phyloP scores from a whole-genome alignment of 2,113 vertebrate species.

The Hemiscyllium ocellatum region DNA sequence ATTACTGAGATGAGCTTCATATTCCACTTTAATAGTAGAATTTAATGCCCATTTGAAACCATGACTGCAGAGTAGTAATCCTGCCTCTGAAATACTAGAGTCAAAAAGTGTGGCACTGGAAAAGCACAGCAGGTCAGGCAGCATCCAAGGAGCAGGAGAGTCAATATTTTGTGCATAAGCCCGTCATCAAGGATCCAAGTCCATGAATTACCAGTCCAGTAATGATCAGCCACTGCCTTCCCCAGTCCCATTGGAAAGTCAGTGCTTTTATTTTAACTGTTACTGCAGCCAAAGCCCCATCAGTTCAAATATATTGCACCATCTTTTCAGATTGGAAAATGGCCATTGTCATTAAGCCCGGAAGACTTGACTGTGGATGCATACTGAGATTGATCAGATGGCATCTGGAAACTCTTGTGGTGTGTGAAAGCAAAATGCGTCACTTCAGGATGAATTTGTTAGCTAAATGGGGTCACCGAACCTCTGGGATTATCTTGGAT shows the following conservation, averaged over 20 bases:
- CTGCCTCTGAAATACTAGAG: too few relatives aligned
- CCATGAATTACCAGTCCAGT: too few relatives aligned
- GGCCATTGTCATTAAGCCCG: background rate
- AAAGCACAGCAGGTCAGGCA: too few relatives aligned
- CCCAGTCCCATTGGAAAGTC: background rate
- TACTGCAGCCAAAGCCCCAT: background rate
- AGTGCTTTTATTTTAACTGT: background rate
- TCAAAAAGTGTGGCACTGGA: too few relatives aligned
- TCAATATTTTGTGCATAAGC: too few relatives aligned
- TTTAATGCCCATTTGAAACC: too few relatives aligned
- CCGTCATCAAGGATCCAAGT: too few relatives aligned
- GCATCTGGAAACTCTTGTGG: background rate
- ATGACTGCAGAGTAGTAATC: too few relatives aligned
- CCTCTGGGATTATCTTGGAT: background rate
- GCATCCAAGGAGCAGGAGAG: too few relatives aligned
- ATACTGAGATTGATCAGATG: background rate
- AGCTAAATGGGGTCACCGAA: background rate
- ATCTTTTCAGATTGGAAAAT: background rate
- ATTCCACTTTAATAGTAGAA: too few relatives aligned
- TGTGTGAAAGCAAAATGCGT: background rate
- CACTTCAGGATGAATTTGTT: background rate
- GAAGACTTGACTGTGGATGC: background rate
- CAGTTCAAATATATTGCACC: background rate
- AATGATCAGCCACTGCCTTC: too few relatives aligned
- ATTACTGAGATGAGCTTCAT: too few relatives aligned